Evolutionary conservation across 2,113 vertebrate species (phyloP).

Genomic region (Phainopepla nitens): DNA sequence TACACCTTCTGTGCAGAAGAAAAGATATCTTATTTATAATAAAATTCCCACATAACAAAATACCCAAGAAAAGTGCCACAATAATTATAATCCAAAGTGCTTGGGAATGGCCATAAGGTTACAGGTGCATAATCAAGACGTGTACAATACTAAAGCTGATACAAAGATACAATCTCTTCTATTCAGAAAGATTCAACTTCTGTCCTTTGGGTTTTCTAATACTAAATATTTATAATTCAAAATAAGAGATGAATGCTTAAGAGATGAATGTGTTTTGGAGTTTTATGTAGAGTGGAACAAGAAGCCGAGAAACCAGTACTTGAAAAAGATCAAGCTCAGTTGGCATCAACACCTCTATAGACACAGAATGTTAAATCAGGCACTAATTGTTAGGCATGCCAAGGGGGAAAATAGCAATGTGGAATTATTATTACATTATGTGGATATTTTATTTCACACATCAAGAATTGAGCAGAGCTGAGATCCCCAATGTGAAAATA

Average conservation of each 20-base stretch:
- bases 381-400: not conserved
- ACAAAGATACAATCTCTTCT: not conserved
- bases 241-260: not conserved
- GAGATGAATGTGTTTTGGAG: not conserved
- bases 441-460: constrained; percentile 6
- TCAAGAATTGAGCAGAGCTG: not conserved
- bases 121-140: not conserved
- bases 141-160: not conserved
- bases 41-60: not conserved
- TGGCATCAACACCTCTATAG: not conserved
- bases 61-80: not conserved
- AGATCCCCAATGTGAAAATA: not conserved
- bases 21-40: not conserved
- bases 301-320: not conserved
- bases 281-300: not conserved
- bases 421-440: not conserved
- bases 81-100: not conserved
- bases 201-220: not conserved
- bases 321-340: not conserved
- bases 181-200: not conserved
- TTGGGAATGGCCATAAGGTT: not conserved
- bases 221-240: not conserved
- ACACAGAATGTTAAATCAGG: not conserved
- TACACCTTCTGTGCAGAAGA: not conserved
- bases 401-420: not conserved